Base-by-base conservation (phyloP, 2,797 vertebrate genomes). In the Apogon hyalosoma region DNA sequence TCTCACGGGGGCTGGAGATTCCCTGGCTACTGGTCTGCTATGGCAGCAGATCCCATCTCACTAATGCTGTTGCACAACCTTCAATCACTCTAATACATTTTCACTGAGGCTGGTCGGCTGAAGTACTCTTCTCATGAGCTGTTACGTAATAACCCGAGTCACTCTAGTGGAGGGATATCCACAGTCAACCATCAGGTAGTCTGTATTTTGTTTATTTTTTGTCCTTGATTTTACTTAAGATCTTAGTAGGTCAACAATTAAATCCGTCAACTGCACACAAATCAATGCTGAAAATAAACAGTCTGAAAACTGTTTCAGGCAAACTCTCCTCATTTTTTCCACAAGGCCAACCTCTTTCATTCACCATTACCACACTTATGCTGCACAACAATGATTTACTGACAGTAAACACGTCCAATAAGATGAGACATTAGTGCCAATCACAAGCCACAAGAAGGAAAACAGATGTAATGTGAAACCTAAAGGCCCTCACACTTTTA, bases 11-110 rank as follows among this genome's bases (percentile, higher is more conserved):
- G 67, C 56, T 76, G 68, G 79, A 85, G 85, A 84, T 90, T 86
- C 82, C 82, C 78, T 62, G 11, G 59, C 80, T 63, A 58, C 69
- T 57, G 58, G 45, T 64, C 75, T 84, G 73, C 68, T 18, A 39
- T 46, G 51, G 73, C 69, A 79, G 57, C 79, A 86, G 85, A 90
- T 92, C 85, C 87, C 80, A 90, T 93, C 88, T 84, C 69, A 49
- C 87, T 92, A 93, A 93, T 91, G 83, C 88, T 85, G 84, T 93
- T 94, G 91, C 93, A 91, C 91, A 94, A 93, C 86, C 47, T 36
- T 91, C 79, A 89, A 86, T 90, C 91, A 84, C 83, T 72, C 82
- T 90, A 91, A 89, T 85, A 86, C 79, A 87, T 88, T 87, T 83
- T 48, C 78, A 82, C 62, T 75, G 57, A 62, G 70, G 42, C 83